Evolutionary conservation across 2,113 vertebrate species (phyloP), one percentile per base, ranked within the genome.

Genomic region (Platysteira castanea): DNA sequence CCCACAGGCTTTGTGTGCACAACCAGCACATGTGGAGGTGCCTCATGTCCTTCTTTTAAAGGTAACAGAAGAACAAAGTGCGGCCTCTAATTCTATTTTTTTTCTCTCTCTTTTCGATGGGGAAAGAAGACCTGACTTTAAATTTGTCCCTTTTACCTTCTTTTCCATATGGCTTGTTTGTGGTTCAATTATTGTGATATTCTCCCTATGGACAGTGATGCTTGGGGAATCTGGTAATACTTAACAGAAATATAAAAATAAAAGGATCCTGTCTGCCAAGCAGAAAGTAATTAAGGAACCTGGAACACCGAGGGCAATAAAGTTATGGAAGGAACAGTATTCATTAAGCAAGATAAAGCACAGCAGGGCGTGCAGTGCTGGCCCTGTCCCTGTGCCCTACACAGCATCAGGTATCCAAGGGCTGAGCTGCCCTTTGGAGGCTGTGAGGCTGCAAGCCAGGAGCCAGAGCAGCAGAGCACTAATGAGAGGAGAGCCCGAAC

Each of bases 281-380:
- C 69, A 84, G 54, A 97, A 96, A 96, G 89, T 90, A 96, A 95
- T 96, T 96, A 96, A 94, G 89, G 70, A 80, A 64, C 84, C 64
- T 90, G 89, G 82, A 97, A 77, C 47, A 44, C n/a, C 65, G 84
- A 90, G 73, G 50, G 87, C 90, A 93, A 93, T 95, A 77, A 95
- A 95, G 89, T 93, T 95, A 65, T 33, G 68, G 90, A 94, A 91
- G 82, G 90, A 94, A 23, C 35, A 53, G 61, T 14, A 73, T 89
- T 94, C 87, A 93, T 95, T 95, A 97, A 71, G 80, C 85, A 82
- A 95, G 90, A 93, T 79, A 94, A 95, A 92, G 74, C 92, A 93
- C 92, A 94, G 94, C 93, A 83, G 77, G 91, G 31, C 10, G 4
- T 3, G 49, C 59, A 35, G 77, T 52, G 44, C 87, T 83, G 85